Evolutionary conservation across 2,797 vertebrate genomes (phyloP).

Genomic region (Rhinichthys osculus): DNA sequence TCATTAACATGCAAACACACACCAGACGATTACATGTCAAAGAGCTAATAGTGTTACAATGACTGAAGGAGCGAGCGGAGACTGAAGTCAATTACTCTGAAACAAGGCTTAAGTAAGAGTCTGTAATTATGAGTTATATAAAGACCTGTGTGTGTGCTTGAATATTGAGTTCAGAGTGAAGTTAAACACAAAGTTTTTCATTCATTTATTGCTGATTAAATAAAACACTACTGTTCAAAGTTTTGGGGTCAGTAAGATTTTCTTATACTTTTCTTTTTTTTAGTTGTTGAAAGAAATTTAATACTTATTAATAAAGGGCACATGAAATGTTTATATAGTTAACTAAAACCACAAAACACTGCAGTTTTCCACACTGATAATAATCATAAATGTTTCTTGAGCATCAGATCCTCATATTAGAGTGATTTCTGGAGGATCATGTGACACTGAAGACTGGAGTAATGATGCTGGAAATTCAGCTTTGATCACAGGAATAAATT

Average conservation of each 20-base stretch:
- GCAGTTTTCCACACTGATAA: too few relatives aligned
- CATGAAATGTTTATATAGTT: neutral
- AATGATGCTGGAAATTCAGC: too few relatives aligned
- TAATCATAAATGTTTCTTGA: too few relatives aligned
- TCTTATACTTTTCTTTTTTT: neutral
- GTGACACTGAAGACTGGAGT: neutral
- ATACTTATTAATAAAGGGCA: neutral
- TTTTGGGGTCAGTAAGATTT: neutral
- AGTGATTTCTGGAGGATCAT: neutral
- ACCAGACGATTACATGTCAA: neutral
- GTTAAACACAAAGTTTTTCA: neutral
- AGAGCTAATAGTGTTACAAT: neutral
- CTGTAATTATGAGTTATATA: neutral
- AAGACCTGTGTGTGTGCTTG: neutral
- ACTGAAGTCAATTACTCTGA: slow-evolving; percentile 18
- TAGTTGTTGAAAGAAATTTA: neutral
- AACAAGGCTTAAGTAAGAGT: slow-evolving; percentile 6
- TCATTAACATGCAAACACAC: slow-evolving; percentile 25
- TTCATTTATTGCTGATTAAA: neutral
- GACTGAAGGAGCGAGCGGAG: neutral
- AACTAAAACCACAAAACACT: neutral
- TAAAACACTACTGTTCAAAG: neutral
- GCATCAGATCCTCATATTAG: too few relatives aligned
- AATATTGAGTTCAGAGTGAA: neutral
- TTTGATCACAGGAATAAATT: too few relatives aligned